Evolutionary conservation across 2,888 invertebrate species (phyloP).

Genomic region (Dicyrtomina minuta): DNA sequence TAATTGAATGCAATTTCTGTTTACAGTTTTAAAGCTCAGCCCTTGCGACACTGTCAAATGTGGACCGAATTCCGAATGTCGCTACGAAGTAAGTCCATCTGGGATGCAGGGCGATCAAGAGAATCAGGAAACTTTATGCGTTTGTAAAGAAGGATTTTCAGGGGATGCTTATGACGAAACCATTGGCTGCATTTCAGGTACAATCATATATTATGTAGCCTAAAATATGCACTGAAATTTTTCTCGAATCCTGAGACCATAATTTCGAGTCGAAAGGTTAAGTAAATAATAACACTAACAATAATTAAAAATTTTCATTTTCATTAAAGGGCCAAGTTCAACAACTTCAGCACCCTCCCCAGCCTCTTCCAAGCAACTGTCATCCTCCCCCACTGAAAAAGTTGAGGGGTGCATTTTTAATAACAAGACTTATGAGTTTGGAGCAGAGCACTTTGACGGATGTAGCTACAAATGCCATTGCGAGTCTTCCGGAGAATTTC

Average conservation of each 20-base stretch:
- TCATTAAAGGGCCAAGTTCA: slow-evolving; percentile 4
- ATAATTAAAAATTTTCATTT: background rate
- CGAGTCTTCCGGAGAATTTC: slow-evolving; percentile 55
- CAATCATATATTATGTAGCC: background rate
- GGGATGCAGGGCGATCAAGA: slow-evolving; percentile 43
- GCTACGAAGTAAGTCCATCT: slow-evolving; percentile 44
- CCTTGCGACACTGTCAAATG: slow-evolving; percentile 54
- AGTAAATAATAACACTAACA: too few relatives aligned
- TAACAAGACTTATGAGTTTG: slow-evolving; percentile 55
- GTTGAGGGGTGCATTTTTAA: slow-evolving; percentile 55
- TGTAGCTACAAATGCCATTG: slow-evolving; percentile 56
- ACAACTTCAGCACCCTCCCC: slow-evolving; percentile 4
- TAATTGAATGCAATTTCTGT: slow-evolving; percentile 10
- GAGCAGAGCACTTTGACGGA: slow-evolving; percentile 55
- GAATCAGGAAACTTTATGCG: slow-evolving; percentile 53
- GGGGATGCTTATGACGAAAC: slow-evolving; percentile 53
- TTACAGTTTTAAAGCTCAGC: slow-evolving; percentile 47
- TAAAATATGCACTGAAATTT: too few relatives aligned
- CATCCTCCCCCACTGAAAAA: slow-evolving; percentile 23
- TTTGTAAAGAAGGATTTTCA: slow-evolving; percentile 54
- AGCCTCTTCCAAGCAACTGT: slow-evolving; percentile 4
- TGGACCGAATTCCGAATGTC: slow-evolving; percentile 54
- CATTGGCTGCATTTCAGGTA: slow-evolving; percentile 51
- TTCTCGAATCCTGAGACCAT: background rate
- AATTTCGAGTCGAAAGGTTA: background rate